These are phyloP conservation scores for Peromyscus melanophrys DNA, from an alignment of 2,797 vertebrate species.

Conservation along the genomic window DNA sequence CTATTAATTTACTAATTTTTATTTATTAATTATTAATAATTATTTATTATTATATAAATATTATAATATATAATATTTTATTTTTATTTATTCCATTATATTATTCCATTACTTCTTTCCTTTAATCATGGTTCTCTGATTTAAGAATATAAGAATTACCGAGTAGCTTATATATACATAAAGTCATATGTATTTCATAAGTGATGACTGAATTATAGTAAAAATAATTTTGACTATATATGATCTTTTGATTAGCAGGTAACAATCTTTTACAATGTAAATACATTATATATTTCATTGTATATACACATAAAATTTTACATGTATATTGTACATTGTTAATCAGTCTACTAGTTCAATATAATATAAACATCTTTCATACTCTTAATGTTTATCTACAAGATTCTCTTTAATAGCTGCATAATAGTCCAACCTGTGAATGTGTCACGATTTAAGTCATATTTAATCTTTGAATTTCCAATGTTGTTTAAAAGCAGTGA, in stretches of 20 bases:
- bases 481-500: background rate
- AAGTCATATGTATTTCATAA: background rate
- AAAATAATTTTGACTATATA: constrained; percentile 18
- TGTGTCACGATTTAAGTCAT: background rate
- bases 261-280: background rate
- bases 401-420: background rate
- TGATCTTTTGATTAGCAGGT: constrained; percentile 9
- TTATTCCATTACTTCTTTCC: no score
- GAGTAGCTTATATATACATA: no score
- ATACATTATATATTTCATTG: background rate
- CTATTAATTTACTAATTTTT: background rate
- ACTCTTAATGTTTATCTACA: background rate
- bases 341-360: background rate
- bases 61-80: constrained; percentile 12
- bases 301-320: background rate
- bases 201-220: constrained; percentile 21
- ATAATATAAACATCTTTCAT: background rate
- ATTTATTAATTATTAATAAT: no score
- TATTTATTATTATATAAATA: no score
- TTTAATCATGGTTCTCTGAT: no score
- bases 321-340: background rate
- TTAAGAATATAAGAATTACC: no score
- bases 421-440: background rate
- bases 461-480: background rate
- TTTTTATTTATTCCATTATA: no score